Base-by-base conservation (phyloP, 2,797 vertebrate genomes). In the Chanos chanos region DNA sequence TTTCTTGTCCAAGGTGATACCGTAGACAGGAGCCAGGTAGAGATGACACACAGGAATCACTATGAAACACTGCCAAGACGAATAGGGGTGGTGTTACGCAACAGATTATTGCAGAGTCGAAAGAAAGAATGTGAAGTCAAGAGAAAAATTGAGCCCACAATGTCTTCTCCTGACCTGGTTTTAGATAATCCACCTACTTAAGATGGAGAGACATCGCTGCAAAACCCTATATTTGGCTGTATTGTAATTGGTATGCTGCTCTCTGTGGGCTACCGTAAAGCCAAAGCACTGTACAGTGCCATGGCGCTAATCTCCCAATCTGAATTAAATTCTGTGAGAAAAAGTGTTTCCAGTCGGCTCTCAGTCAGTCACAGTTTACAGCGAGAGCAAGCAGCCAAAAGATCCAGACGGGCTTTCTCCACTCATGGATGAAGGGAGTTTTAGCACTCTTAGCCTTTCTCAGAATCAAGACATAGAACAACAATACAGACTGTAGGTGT, bases 141-240 rank as follows among this genome's bases (percentile, higher is more conserved):
- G 40, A 28, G 43, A 82, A 77, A 78, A 65, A 71, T 61, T 22
- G 47, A 80, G 74, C 64, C 65, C 68, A 74, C 69, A 60, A 74
- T 83, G 80, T 75, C 79, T 80, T 81, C 82, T 66, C 65, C 76
- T 87, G 86, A 87, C 86, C 85, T 83, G 83, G 76, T 85, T 88
- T 81, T 77, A 78, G 80, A 78, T 82, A 84, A 85, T 81, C 84
- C 80, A 80, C 83, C 85, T 80, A 81, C 81, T 85, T 85, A 78
- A 77, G 81, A 77, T 76, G 64, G 73, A 68, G 71, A 84, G 68
- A 81, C 72, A 58, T 83, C 83, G 84, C 80, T 74, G 78, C 81
- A 73, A 78, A 77, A 65, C 71, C 73, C 71, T 83, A 85, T 84
- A 81, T 83, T 83, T 82, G 79, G 77, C 43, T 34, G 30, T 60